A percentile compares a stretch with the other conserved stretches of the same genome.
Conservation (phyloP, 2,888 invertebrate species). For the Platynereis dumerilii region DNA sequence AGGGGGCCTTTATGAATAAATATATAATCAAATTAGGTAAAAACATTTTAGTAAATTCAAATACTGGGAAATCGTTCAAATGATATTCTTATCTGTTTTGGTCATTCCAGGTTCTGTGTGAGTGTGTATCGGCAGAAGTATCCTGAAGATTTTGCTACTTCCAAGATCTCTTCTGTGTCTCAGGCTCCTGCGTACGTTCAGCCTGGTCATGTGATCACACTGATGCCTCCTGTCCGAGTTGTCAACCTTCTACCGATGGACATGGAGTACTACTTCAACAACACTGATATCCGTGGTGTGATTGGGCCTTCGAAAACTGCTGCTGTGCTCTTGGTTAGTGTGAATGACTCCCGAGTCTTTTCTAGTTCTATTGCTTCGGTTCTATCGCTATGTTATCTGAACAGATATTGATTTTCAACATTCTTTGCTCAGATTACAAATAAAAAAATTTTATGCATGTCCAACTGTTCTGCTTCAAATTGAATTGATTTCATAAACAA, state of each 20-base stretch:
- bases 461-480: too few species aligned
- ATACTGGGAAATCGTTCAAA: too few species aligned
- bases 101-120: slow-evolving; percentile 78
- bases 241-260: slow-evolving; percentile 84
- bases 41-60: too few species aligned
- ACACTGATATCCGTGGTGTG: slow-evolving; percentile 52
- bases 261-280: slow-evolving; percentile 58
- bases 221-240: slow-evolving; percentile 83
- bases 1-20: too few species aligned
- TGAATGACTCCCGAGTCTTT: neutral
- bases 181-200: slow-evolving; percentile 61
- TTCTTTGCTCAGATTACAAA: too few species aligned
- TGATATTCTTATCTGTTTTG: too few species aligned
- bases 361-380: slow-evolving; percentile 59
- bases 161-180: slow-evolving; percentile 18
- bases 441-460: too few species aligned
- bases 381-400: slow-evolving; percentile 48
- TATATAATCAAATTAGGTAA: too few species aligned
- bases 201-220: slow-evolving; percentile 85
- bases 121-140: slow-evolving; percentile 81
- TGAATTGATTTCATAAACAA: too few species aligned
- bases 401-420: too few species aligned
- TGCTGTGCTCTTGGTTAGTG: slow-evolving; percentile 60
- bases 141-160: slow-evolving; percentile 69
- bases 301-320: slow-evolving; percentile 65